Evolutionary conservation across 1,140 invertebrate species (phyloP).

Genomic region (Drosophila pachea): DNA sequence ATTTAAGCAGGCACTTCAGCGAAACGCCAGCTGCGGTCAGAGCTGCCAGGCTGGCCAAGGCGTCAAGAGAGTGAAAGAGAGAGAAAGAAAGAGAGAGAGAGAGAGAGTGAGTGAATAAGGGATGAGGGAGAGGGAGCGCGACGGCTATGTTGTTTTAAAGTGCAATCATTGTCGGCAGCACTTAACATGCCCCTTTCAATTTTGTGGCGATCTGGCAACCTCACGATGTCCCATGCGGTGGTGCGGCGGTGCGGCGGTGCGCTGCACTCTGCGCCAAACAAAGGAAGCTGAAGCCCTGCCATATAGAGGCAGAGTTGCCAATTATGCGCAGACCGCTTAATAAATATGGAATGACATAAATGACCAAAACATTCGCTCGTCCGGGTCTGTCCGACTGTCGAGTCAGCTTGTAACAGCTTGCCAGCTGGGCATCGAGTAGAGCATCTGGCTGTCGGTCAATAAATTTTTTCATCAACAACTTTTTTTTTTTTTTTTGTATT

Average conservation of each 20-base stretch:
- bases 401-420: background rate
- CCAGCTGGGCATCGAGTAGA: background rate
- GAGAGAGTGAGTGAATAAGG: no score
- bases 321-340: slow-evolving; percentile 69
- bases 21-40: background rate
- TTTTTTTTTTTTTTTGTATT: no score
- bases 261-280: slow-evolving; percentile 20
- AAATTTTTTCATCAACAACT: background rate
- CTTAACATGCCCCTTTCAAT: slow-evolving; percentile 31
- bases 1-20: slow-evolving; percentile 23
- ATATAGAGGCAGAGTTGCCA: slow-evolving; percentile 46
- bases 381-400: background rate
- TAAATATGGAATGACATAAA: slow-evolving; percentile 76
- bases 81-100: no score
- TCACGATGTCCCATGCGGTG: slow-evolving; percentile 7
- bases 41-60: background rate
- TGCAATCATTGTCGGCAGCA: slow-evolving; percentile 40
- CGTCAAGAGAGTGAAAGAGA: no score
- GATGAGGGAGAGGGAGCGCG: background rate
- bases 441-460: background rate
- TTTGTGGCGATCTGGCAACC: slow-evolving; percentile 32
- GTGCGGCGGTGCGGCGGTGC: slow-evolving; percentile 19
- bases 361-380: slow-evolving; percentile 38
- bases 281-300: slow-evolving; percentile 8
- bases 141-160: slow-evolving; percentile 28